Conservation (phyloP, 2,797 vertebrate species). For the Sphenopsis melanotis region DNA sequence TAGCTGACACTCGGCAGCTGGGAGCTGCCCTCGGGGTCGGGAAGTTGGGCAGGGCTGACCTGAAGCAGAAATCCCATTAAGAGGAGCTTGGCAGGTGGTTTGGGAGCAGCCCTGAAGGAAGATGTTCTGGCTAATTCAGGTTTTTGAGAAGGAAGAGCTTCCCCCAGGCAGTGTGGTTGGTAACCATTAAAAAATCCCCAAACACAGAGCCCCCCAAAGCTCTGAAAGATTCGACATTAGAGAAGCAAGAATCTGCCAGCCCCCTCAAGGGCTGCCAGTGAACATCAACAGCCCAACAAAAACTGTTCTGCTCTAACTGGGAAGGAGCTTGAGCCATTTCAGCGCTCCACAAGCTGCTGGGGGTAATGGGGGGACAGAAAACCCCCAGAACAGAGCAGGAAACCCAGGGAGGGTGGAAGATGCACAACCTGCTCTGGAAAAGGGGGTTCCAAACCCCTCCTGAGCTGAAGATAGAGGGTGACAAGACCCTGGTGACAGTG, state of each 20-base stretch:
- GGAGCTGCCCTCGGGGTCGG: rapidly evolving
- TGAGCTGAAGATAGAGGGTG: not conserved
- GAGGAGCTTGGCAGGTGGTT: not conserved
- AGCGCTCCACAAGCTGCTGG: rapidly evolving
- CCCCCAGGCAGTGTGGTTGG: not conserved
- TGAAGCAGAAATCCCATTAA: rapidly evolving
- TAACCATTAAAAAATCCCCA: rapidly evolving
- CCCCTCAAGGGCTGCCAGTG: not conserved
- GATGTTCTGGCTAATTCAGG: not conserved
- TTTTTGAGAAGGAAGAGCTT: not conserved
- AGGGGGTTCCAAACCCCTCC: not conserved
- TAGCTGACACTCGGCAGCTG: rapidly evolving
- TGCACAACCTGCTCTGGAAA: too few relatives aligned
- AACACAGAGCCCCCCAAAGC: too few relatives aligned
- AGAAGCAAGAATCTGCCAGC: not conserved
- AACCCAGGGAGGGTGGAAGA: not conserved
- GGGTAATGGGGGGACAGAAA: not conserved
- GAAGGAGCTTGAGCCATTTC: not conserved
- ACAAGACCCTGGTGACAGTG: rapidly evolving
- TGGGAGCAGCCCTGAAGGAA: not conserved
- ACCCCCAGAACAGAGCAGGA: rapidly evolving
- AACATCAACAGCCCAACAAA: not conserved
- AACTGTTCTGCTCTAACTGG: too few relatives aligned
- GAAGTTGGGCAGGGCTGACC: rapidly evolving
- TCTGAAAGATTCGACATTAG: not conserved